These are phyloP conservation scores for Procapra przewalskii DNA, from an alignment of 2,113 vertebrate genomes.

Conservation along the genomic window DNA sequence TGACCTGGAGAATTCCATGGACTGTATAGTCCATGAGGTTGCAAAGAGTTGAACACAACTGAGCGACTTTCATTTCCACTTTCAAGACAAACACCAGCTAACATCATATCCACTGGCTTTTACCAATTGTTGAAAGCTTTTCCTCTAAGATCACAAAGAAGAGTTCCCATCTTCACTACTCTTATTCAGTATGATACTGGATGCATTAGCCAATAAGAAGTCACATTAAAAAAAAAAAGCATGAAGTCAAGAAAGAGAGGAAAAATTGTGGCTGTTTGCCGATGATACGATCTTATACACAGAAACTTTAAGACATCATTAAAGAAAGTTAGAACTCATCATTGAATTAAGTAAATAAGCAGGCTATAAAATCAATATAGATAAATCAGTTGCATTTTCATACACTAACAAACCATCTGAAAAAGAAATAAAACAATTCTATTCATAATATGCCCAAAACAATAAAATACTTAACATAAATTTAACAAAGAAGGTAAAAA, in stretches of 20 bases:
- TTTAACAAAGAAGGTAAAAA: neutral
- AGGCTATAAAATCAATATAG: neutral
- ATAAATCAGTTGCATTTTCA: neutral
- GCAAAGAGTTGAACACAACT: neutral
- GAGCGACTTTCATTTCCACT: neutral
- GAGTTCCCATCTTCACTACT: neutral
- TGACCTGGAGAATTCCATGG: neutral
- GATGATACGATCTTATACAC: neutral
- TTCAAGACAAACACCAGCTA: neutral
- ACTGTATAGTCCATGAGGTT: neutral
- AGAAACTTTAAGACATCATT: neutral
- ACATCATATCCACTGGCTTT: neutral
- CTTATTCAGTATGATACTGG: neutral
- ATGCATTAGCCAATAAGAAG: neutral
- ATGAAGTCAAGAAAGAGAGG: neutral
- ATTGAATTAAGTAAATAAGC: neutral
- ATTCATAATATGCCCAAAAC: neutral
- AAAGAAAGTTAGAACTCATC: neutral
- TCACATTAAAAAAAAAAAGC: neutral
- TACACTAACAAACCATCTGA: neutral
- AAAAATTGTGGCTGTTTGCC: neutral
- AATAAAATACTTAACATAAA: neutral
- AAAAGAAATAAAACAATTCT: neutral
- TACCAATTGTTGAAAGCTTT: neutral
- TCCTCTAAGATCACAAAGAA: neutral